phyloP scores from a whole-genome alignment of 1,140 invertebrate species.

The Triops longicaudatus region DNA sequence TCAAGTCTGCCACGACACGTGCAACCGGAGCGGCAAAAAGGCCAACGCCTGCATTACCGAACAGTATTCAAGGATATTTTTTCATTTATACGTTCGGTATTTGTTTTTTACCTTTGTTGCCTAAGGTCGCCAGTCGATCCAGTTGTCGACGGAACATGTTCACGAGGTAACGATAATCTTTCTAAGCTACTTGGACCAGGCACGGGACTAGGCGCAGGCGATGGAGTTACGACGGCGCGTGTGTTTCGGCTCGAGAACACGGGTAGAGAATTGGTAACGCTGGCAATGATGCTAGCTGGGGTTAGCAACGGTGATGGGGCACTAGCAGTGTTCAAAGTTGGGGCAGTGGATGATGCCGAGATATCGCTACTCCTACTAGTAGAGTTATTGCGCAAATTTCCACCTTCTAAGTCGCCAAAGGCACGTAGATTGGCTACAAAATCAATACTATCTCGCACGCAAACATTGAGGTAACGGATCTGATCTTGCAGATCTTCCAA shows the following conservation, averaged over 20 bases:
- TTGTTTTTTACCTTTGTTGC: background rate
- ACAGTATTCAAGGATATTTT: background rate
- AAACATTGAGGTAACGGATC: constrained; percentile 46
- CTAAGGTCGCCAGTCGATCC: background rate
- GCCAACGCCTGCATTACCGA: background rate
- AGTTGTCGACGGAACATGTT: background rate
- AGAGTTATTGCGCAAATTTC: background rate
- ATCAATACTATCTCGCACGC: constrained; percentile 36
- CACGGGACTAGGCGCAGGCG: background rate
- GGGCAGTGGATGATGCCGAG: constrained; percentile 13
- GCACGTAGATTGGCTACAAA: constrained; percentile 17
- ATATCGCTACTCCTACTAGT: background rate
- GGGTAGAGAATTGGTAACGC: background rate
- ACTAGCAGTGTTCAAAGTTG: background rate
- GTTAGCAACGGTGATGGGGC: background rate
- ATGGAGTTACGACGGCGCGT: background rate
- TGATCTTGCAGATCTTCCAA: constrained; percentile 53
- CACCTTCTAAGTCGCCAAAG: background rate
- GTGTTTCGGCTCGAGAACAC: background rate
- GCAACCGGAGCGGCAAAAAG: background rate
- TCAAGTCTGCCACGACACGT: background rate
- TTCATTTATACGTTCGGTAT: background rate
- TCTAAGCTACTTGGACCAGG: background rate
- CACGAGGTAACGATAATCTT: background rate
- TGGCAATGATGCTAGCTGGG: constrained; percentile 13